Percentiles rank a stretch among this genome's conserved stretches.
These are phyloP conservation scores for Podargus strigoides DNA, from an alignment of 2,797 vertebrate species.

Conservation along the genomic window DNA sequence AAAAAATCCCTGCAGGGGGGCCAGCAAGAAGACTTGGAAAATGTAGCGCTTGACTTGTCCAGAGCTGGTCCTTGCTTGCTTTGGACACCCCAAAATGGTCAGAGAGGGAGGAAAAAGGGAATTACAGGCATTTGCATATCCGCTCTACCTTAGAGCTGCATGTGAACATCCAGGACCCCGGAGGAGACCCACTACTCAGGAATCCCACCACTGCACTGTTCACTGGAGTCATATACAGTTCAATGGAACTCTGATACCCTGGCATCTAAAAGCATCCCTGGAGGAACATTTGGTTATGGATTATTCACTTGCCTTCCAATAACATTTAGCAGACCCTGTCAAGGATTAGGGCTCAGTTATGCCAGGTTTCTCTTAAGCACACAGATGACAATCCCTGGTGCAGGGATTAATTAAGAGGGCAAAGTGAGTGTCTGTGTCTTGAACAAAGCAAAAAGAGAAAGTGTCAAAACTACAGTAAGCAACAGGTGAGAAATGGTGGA, in stretches of 20 bases:
- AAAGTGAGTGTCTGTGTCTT: background rate
- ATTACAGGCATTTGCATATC: background rate
- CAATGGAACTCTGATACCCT: background rate
- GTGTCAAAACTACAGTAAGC: background rate
- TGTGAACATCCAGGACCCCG: fast-evolving
- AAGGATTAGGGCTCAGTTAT: background rate
- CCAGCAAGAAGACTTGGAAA: background rate
- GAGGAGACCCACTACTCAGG: background rate
- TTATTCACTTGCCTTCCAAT: background rate
- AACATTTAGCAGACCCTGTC: background rate
- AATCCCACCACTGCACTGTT: background rate
- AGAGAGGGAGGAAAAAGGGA: background rate
- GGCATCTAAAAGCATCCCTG: background rate
- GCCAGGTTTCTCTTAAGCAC: background rate
- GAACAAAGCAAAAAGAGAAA: background rate
- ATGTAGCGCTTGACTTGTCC: background rate
- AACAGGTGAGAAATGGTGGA: background rate
- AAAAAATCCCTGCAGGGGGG: background rate
- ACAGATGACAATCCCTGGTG: background rate
- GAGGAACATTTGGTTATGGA: background rate
- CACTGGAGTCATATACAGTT: background rate
- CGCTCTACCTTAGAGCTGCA: fast-evolving
- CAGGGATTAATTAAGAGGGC: background rate
- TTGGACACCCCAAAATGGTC: background rate
- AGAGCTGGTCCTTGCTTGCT: background rate